These are phyloP conservation scores for Mizuhopecten yessoensis DNA, from an alignment of 1,140 invertebrate genomes.

Conservation along the genomic window DNA sequence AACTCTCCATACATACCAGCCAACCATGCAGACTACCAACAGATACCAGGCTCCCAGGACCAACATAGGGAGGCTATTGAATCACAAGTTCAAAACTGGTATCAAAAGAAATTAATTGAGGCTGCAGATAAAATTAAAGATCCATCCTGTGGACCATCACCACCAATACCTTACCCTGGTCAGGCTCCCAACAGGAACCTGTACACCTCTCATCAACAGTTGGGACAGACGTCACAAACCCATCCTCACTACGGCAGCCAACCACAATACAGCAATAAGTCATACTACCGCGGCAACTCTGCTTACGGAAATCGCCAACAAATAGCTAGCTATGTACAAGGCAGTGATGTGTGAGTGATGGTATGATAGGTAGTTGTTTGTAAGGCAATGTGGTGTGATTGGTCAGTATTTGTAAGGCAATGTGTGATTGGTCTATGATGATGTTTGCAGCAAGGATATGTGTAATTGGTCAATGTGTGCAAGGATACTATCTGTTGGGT, in stretches of 20 bases:
- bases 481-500: not conserved
- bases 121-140: slow-evolving; percentile 71
- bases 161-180: slow-evolving; percentile 30
- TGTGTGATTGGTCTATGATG: not conserved
- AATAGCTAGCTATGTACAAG: slow-evolving; percentile 63
- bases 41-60: slow-evolving; percentile 42
- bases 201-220: slow-evolving; percentile 15
- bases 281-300: slow-evolving; percentile 44
- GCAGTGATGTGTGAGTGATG: slow-evolving; percentile 78
- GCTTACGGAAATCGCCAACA: slow-evolving; percentile 64
- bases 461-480: not conserved
- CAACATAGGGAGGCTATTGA: slow-evolving; percentile 67
- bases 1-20: slow-evolving; percentile 72
- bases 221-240: slow-evolving; percentile 37
- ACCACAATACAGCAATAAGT: slow-evolving; percentile 33
- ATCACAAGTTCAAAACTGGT: slow-evolving; percentile 76
- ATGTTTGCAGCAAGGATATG: not conserved
- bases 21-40: slow-evolving; percentile 64
- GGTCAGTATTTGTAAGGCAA: not conserved
- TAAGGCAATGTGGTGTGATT: not conserved
- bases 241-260: slow-evolving; percentile 51
- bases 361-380: not conserved
- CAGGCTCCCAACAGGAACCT: not conserved
- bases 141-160: slow-evolving; percentile 53
- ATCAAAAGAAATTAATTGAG: slow-evolving; percentile 75